Percentiles rank a stretch among this genome's conserved stretches.
These are phyloP conservation scores for Mythimna impura DNA, from an alignment of 2,888 invertebrate genomes.

Conservation along the genomic window DNA sequence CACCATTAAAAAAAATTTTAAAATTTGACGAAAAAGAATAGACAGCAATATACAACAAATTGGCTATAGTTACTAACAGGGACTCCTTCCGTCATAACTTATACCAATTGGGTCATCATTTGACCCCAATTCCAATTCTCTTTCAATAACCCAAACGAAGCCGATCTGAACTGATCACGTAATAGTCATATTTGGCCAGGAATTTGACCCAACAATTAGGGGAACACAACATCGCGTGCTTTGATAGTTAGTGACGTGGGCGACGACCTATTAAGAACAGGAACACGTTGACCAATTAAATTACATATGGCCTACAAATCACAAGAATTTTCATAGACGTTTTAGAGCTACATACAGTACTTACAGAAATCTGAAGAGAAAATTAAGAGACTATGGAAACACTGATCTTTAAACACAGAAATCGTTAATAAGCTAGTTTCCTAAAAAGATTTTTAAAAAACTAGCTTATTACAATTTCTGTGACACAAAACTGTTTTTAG, in stretches of 20 bases:
- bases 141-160: constrained; percentile 25
- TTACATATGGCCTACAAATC: background rate
- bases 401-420: too few relatives aligned
- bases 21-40: too few relatives aligned
- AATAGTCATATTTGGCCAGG: constrained; percentile 24
- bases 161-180: constrained; percentile 13
- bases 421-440: too few relatives aligned
- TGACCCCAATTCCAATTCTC: constrained; percentile 37
- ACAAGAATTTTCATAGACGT: too few relatives aligned
- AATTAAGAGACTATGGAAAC: too few relatives aligned
- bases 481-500: too few relatives aligned
- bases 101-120: constrained; percentile 39
- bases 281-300: constrained; percentile 14
- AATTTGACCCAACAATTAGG: constrained; percentile 25
- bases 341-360: too few relatives aligned
- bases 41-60: too few relatives aligned
- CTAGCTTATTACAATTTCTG: too few relatives aligned
- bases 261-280: constrained; percentile 10
- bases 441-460: too few relatives aligned
- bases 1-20: too few relatives aligned
- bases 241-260: constrained; percentile 30
- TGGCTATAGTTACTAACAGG: background rate
- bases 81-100: background rate
- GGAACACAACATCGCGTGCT: constrained; percentile 18
- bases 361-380: too few relatives aligned